Base-by-base conservation (phyloP, 1,140 invertebrate species). In the Atopsyche davidsoni region DNA sequence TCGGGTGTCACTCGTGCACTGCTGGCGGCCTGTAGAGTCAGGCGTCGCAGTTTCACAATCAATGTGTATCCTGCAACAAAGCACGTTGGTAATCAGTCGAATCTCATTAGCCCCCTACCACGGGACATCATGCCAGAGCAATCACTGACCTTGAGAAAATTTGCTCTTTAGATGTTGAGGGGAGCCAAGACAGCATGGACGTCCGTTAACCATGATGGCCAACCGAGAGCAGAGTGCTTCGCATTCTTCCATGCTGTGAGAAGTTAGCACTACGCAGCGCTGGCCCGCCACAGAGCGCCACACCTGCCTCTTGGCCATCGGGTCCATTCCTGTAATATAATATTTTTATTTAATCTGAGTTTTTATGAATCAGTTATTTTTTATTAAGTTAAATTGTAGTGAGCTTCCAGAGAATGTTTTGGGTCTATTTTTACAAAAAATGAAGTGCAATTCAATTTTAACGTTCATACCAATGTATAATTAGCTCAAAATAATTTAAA, bases 201-300 rank as follows among this genome's bases (percentile, higher is more conserved):
- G 75, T 1, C 92, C 92, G 63, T 83, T 83, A 1, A 92, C 88
- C 89, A 95, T 93, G 32, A 94, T 88, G 17, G 87, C 89, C 35
- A 93, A 66, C 40, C 87, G 67, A 18, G 86, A 85, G 61, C 91
- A 95, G 2, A 94, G 72, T 11, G 85, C 88, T 69, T 95, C 90
- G 68, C 89, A 93, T 66, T 88, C 86, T 66, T 89, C 86, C 85
- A 89, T 88, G 61, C 84, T 87, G 66, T 89, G 86, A 6, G 86
- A 88, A 19, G 87, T 89, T 10, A 89, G 72, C 53, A 89, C 76
- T 46, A 89, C 79, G 23, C 83, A 81, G 65, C 83, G 83, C 1
- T 85, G 84, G 4, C 67, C 65, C 39, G 77, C 68, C 40, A 86
- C 75, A 7, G 84, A 80, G 57, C 82, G 77, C 88, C 88, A 91